A percentile compares a stretch with the other conserved stretches of the same genome.
Evolutionary conservation across 2,113 vertebrate genomes (phyloP).

Genomic region (Rhegmatorhina hoffmannsi): DNA sequence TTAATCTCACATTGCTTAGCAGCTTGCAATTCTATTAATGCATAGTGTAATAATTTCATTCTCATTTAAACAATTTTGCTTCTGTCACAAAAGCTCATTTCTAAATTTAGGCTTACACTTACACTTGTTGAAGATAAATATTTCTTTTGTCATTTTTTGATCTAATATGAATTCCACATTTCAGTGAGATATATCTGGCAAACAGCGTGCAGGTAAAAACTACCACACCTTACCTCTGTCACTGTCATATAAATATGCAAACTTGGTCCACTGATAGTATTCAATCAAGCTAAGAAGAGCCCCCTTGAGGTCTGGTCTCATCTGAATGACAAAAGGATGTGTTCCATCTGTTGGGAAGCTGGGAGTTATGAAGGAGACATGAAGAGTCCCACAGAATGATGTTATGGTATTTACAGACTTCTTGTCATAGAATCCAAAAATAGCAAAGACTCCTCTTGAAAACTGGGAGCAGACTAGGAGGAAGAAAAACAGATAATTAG

Average conservation of each 20-base stretch:
- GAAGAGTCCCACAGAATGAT: constrained; percentile 96
- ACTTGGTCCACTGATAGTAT: constrained; percentile 99
- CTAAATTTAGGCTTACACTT: neutral
- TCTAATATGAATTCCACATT: neutral
- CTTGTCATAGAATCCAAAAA: constrained; percentile 99
- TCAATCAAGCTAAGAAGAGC: constrained; percentile 97
- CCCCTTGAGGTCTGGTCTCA: constrained; percentile 98
- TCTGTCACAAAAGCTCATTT: neutral
- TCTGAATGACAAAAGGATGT: constrained; percentile 98
- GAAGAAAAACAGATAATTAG: constrained; percentile 23
- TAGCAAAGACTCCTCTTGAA: constrained; percentile 98
- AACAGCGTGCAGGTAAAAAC: neutral
- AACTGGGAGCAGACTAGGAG: constrained; percentile 97
- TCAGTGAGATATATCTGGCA: neutral
- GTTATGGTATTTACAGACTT: constrained; percentile 99
- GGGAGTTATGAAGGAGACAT: constrained; percentile 98
- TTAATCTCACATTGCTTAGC: neutral
- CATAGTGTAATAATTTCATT: neutral
- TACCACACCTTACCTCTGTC: constrained; percentile 87
- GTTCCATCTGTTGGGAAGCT: constrained; percentile 97
- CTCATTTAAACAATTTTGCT: neutral
- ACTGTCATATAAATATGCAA: constrained; percentile 98
- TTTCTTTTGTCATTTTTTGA: neutral
- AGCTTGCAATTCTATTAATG: neutral
- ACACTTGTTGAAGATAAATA: neutral